These are phyloP conservation scores for Thera obeliscata DNA, from an alignment of 2,888 invertebrate species.

Conservation along the genomic window DNA sequence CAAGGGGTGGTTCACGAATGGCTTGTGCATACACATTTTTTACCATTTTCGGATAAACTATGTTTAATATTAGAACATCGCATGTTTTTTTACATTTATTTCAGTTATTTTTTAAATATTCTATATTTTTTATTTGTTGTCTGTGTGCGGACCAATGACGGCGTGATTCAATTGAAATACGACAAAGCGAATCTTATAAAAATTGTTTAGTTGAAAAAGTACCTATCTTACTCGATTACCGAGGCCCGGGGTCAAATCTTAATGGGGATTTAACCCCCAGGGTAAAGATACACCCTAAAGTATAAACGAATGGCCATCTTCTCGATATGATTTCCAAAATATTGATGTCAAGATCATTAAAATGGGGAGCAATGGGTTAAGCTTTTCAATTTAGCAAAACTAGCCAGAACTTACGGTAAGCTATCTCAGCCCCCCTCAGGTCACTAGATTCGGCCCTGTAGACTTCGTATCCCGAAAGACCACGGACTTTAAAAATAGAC, in stretches of 20 bases:
- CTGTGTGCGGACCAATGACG: slow-evolving; percentile 39
- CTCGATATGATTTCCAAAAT: not conserved
- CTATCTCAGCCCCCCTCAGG: slow-evolving; percentile 16
- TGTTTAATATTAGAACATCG: slow-evolving; percentile 12
- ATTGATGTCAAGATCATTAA: not conserved
- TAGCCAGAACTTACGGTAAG: not conserved
- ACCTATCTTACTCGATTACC: slow-evolving; percentile 33
- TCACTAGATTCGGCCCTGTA: slow-evolving; percentile 36
- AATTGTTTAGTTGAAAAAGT: slow-evolving; percentile 15
- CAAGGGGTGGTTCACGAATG: slow-evolving; percentile 38
- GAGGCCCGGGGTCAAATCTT: slow-evolving; percentile 31
- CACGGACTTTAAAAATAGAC: slow-evolving; percentile 75
- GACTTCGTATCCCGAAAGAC: slow-evolving; percentile 74
- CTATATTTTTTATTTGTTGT: slow-evolving; percentile 25
- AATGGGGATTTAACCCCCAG: slow-evolving; percentile 4
- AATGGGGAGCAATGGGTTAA: not conserved
- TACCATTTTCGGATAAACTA: slow-evolving; percentile 10
- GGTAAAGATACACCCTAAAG: not conserved
- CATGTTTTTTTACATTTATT: slow-evolving; percentile 22
- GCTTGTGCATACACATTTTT: slow-evolving; percentile 36
- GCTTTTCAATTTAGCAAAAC: not conserved
- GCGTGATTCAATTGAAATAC: slow-evolving; percentile 31
- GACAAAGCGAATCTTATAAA: slow-evolving; percentile 22
- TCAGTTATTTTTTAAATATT: slow-evolving; percentile 18
- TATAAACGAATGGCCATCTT: not conserved